A percentile compares a stretch with the other conserved stretches of the same genome.
Evolutionary conservation across 2,797 vertebrate species (phyloP).

Genomic region (Urophycis tenuis): DNA sequence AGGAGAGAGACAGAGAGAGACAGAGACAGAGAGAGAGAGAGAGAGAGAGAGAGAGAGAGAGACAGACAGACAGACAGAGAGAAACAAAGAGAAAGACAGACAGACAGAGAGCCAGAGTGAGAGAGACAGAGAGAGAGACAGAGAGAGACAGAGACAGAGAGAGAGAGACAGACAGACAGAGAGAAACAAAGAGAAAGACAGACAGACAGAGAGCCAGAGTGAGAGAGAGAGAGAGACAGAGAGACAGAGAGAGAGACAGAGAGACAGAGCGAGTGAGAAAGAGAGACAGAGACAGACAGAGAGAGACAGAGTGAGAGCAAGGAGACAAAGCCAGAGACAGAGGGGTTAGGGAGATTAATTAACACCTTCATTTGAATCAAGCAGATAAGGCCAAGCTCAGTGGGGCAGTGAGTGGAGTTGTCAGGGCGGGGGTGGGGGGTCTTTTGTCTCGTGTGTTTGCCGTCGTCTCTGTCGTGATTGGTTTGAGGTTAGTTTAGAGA

Average conservation of each 20-base stretch:
- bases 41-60: constrained; percentile 1
- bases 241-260: constrained; percentile 4
- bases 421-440: neutral
- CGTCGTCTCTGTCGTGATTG: constrained; percentile 5
- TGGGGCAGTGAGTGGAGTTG: neutral
- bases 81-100: neutral
- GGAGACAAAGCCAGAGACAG: no score
- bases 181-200: neutral
- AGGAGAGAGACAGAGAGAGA: constrained; percentile 29
- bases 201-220: neutral
- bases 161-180: constrained; percentile 1
- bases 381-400: neutral
- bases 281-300: neutral
- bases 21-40: neutral
- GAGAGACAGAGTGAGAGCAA: neutral
- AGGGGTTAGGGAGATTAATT: no score
- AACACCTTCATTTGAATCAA: no score
- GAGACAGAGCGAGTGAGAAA: constrained; percentile 1
- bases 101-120: neutral
- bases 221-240: neutral
- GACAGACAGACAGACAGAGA: neutral
- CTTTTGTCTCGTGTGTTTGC: neutral
- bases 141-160: neutral
- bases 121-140: constrained; percentile 2
- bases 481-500: neutral